These are phyloP conservation scores for Gonatopus flavifemur DNA, from an alignment of 1,140 invertebrate species.

Conservation along the genomic window DNA sequence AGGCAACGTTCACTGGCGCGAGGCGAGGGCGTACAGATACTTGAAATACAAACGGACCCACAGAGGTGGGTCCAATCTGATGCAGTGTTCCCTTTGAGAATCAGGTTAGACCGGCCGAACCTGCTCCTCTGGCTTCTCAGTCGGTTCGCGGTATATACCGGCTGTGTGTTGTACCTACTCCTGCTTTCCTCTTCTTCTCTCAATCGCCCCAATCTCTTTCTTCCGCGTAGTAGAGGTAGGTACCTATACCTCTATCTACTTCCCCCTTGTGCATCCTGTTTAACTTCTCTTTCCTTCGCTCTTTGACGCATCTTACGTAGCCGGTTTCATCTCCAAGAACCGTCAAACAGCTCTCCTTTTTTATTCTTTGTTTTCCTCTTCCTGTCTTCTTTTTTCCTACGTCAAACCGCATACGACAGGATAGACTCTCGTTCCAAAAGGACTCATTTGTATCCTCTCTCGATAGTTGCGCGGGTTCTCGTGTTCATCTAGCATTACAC, in stretches of 20 bases:
- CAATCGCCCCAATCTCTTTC: conserved; percentile 41
- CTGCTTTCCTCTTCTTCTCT: too few relatives aligned
- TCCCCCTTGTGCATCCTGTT: conserved; percentile 21
- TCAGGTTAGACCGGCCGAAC: conserved; percentile 61
- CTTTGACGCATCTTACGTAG: too few relatives aligned
- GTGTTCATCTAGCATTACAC: too few relatives aligned
- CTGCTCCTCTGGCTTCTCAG: conserved; percentile 53
- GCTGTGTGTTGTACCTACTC: conserved; percentile 44
- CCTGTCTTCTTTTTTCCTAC: not conserved
- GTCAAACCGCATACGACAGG: not conserved
- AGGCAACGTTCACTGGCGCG: conserved; percentile 37
- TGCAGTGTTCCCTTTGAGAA: conserved; percentile 54
- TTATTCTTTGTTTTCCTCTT: too few relatives aligned
- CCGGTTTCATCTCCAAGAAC: too few relatives aligned
- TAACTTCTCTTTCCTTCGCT: conserved; percentile 4
- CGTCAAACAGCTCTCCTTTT: too few relatives aligned
- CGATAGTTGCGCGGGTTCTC: too few relatives aligned
- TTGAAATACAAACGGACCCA: conserved; percentile 56
- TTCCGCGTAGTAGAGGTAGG: conserved; percentile 50
- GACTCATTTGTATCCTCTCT: conserved; percentile 24
- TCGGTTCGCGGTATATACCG: conserved; percentile 43
- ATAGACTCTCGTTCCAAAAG: not conserved
- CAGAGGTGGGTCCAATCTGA: conserved; percentile 54
- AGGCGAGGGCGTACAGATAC: conserved; percentile 51
- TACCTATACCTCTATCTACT: conserved; percentile 42